A percentile compares a stretch with the other conserved stretches of the same genome.
phyloP scores from a whole-genome alignment of 2,113 vertebrate genomes.

The Sorex araneus region DNA sequence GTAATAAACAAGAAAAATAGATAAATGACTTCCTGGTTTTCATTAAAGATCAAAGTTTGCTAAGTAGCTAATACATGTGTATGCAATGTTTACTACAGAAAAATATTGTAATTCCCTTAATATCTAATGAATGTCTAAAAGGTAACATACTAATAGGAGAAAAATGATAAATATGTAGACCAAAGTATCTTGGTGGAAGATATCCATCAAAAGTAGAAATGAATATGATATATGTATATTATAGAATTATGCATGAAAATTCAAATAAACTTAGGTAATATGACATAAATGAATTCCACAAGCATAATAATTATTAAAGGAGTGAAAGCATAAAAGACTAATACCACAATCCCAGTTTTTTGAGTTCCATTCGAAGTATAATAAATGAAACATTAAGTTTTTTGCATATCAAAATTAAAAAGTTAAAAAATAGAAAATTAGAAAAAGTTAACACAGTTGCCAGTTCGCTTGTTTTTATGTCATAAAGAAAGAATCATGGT shows the following conservation, averaged over 20 bases:
- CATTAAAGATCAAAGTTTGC: neutral
- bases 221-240: neutral
- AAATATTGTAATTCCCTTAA: no score
- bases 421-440: neutral
- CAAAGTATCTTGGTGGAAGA: no score
- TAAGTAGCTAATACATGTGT: neutral
- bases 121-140: no score
- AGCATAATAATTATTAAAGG: neutral
- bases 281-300: neutral
- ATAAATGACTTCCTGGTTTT: neutral
- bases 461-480: neutral
- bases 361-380: neutral
- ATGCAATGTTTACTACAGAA: no score
- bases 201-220: no score
- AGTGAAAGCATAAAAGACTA: neutral
- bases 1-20: neutral
- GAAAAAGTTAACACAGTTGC: neutral
- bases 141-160: no score
- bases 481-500: neutral
- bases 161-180: no score
- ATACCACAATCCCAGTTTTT: neutral
- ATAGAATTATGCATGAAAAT: neutral
- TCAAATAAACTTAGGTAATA: neutral
- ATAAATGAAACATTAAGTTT: neutral
- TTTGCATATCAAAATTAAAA: neutral